These are phyloP conservation scores for Ceratitis capitata DNA, from an alignment of 1,140 invertebrate genomes.

Conservation along the genomic window DNA sequence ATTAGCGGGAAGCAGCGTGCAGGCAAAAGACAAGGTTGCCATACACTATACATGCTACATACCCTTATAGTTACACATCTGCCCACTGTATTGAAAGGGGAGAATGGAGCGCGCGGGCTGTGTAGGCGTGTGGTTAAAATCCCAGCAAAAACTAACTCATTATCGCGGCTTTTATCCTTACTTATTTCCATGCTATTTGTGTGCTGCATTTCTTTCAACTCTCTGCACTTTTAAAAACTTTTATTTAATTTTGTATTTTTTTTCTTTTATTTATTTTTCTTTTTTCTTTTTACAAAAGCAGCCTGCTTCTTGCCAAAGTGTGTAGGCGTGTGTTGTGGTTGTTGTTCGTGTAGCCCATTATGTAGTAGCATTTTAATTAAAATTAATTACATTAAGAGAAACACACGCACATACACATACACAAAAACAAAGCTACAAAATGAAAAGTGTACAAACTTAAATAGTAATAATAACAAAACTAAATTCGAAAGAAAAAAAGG, in stretches of 20 bases:
- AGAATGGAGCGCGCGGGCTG: background rate
- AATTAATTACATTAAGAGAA: conserved; percentile 49
- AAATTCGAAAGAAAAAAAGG: background rate
- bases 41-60: background rate
- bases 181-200: background rate
- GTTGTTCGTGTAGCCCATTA: conserved; percentile 43
- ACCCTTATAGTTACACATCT: background rate
- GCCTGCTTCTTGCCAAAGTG: background rate
- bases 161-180: background rate
- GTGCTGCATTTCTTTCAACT: background rate
- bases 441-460: background rate
- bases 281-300: background rate
- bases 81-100: background rate
- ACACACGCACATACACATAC: background rate
- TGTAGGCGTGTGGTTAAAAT: conserved; percentile 1
- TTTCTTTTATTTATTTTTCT: background rate
- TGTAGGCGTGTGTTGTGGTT: background rate
- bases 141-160: conserved; percentile 24
- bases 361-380: conserved; percentile 49
- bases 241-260: background rate
- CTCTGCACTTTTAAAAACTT: background rate
- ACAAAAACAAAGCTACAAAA: background rate
- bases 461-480: background rate
- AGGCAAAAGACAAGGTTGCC: background rate
- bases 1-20: background rate